Evolutionary conservation across 2,888 invertebrate species (phyloP), one percentile per base, ranked within the genome.

Genomic region (Entomobrya multifasciata): DNA sequence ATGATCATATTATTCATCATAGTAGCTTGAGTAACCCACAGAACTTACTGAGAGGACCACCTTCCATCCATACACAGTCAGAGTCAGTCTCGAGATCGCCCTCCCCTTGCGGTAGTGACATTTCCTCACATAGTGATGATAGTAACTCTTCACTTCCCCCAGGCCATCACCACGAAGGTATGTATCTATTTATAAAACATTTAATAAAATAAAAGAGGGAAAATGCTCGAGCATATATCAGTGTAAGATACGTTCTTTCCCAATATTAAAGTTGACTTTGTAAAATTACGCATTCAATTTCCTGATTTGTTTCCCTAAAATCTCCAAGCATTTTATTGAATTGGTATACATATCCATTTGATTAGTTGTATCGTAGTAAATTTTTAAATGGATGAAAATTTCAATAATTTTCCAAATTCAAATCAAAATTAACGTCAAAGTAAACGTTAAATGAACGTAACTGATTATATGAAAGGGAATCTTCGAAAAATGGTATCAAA

Each of bases 11-110:
- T 27, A 62, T 60, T 78, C 41, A 22, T 47, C 83, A 87, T 41
- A 52, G 17, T 13, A 41, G 72, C 41, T 57, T 44, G 30, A 52
- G 27, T 62, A 20, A 74, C 85, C 44, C 44, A n/a, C 60, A 74
- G 62, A 57, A 74, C 80, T 62, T 79, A 70, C 60, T 97, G 97
- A 92, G 95, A 96, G 91, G 97, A 96, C 92, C 97, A 96, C 52
- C 88, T 57, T 67, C 87, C 55, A 72, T 88, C 27, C 60, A 79
- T 25, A 67, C 81, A 62, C 87, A 81, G 47, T 83, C 87, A 65
- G 83, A 80, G n/a, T n/a, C n/a, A n/a, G 22, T 57, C 0, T 90
- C 90, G n/a, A 74, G 90, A 76, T 90, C 90, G 44, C 89, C 90
- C 1, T 90, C 90, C 5, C 90, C 90, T 0, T 82, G 82, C 44